Percentiles rank a stretch among this genome's conserved stretches.
Conservation (phyloP, 2,888 invertebrate genomes). For the Phalera bucephala region DNA sequence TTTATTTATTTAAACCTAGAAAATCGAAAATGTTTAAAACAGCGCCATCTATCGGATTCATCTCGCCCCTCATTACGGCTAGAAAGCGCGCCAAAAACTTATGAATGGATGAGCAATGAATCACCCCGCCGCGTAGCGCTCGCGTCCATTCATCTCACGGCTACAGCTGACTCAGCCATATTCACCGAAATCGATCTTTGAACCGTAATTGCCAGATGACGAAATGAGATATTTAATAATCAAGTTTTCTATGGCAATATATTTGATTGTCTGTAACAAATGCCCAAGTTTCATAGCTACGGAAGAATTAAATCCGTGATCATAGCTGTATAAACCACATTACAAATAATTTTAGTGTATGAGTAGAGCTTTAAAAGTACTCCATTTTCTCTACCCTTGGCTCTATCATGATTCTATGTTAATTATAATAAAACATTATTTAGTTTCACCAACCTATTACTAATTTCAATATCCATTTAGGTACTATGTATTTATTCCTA, state of each 20-base stretch:
- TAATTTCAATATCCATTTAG: no score
- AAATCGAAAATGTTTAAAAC: slow-evolving; percentile 4
- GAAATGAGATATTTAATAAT: slow-evolving; percentile 3
- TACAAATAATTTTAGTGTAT: no score
- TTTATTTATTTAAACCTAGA: neutral
- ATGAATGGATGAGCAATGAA: slow-evolving; percentile 66
- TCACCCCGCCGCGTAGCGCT: slow-evolving; percentile 38
- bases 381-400: no score
- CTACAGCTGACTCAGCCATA: slow-evolving; percentile 55
- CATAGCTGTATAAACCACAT: no score
- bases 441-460: no score
- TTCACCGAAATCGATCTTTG: slow-evolving; percentile 53
- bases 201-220: slow-evolving; percentile 22
- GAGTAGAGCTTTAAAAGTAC: no score
- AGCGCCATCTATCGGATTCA: slow-evolving; percentile 46
- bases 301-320: no score
- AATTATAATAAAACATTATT: no score
- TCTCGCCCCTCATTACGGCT: slow-evolving; percentile 10
- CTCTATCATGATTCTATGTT: no score
- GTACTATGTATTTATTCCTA: no score
- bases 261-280: no score
- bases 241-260: neutral
- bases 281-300: no score
- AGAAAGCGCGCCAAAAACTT: slow-evolving; percentile 61
- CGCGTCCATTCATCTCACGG: slow-evolving; percentile 55